Base-by-base conservation (phyloP, 2,888 invertebrate species). In the Lutraria lutraria region DNA sequence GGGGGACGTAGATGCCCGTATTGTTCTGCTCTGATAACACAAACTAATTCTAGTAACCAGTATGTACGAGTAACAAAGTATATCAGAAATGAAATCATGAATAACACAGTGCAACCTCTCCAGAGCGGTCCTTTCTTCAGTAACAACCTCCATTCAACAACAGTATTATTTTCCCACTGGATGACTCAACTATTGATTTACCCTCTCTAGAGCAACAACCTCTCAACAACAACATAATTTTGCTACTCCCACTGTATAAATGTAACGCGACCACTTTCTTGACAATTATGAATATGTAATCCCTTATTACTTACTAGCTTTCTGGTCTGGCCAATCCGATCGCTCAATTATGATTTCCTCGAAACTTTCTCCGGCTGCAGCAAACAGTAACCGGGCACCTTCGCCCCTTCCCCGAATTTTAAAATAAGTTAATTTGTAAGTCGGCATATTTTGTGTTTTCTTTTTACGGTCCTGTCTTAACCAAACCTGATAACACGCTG, bases 381-480 rank as follows among this genome's bases (percentile, higher is more conserved):
- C 63, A 83, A 83, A 83, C 21, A 34, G 4, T 15, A 83, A 8
- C 0, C 83, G n/a, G 21, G 52, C 63, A n/a, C 63, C 31, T 68
- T 83, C 83, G 10, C 43, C 83, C 21, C 63, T 34, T 25, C 83
- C 83, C 19, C 43, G 63, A 21, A 12, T n/a, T n/a, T 63, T 34
- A 60, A 83, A 83, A 63, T 83, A 83, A n/a, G 53, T 81, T 53
- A 81, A 25, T 54, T 81, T 81, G 52, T 81, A 81, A n/a, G 82
- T 25, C 21, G 89, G 85, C 92, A 91, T 92, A 31, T 85, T 52
- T 52, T 19, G 15, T 31, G 16, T 19, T 6, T 31, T 31, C 29
- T 19, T 76, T 25, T 16, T 76, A 31, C 25, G 6, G 12, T 76
- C 31, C 34, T 76, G 13, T 19, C 63, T 68, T 12, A n/a, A 68